Evolutionary conservation across 2,797 vertebrate genomes (phyloP), one percentile per base, ranked within the genome.

Genomic region (Cirrhinus mrigala): DNA sequence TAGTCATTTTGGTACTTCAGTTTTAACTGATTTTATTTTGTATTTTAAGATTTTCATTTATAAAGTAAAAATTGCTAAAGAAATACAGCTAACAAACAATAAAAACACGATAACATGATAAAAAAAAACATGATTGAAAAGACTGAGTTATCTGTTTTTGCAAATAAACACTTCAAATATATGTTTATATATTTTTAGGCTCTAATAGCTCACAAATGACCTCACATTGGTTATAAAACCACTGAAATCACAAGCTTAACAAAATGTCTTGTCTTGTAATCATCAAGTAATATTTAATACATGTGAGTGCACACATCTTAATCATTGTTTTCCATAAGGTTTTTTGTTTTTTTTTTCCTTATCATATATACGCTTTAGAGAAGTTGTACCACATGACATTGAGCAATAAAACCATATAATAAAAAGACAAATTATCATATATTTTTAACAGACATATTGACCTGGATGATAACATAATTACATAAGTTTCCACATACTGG

Each of bases 131-230:
- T 37, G 33, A 37, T 37, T 37, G 33, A 37, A n/a, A n/a, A n/a
- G n/a, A n/a, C n/a, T n/a, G n/a, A n/a, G n/a, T n/a, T n/a, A n/a
- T n/a, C n/a, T n/a, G n/a, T n/a, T n/a, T n/a, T n/a, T n/a, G n/a
- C n/a, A n/a, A n/a, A n/a, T n/a, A n/a, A n/a, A n/a, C n/a, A n/a
- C n/a, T n/a, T n/a, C n/a, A n/a, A n/a, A n/a, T n/a, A n/a, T n/a
- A n/a, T n/a, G n/a, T n/a, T n/a, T n/a, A n/a, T n/a, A n/a, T n/a
- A n/a, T 68, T 79, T 44, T 6, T 22, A 82, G 62, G 70, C 60
- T 58, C 58, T 69, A 44, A 68, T 22, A 71, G 79, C 77, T 48
- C 11, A 29, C 9, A 16, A 60, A 52, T 70, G 66, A 76, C 74
- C 66, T 54, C 54, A 12, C 62, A 18, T 9, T 8, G 27, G 27